Evolutionary conservation across 2,113 vertebrate species (phyloP).

Genomic region (Apaloderma vittatum): DNA sequence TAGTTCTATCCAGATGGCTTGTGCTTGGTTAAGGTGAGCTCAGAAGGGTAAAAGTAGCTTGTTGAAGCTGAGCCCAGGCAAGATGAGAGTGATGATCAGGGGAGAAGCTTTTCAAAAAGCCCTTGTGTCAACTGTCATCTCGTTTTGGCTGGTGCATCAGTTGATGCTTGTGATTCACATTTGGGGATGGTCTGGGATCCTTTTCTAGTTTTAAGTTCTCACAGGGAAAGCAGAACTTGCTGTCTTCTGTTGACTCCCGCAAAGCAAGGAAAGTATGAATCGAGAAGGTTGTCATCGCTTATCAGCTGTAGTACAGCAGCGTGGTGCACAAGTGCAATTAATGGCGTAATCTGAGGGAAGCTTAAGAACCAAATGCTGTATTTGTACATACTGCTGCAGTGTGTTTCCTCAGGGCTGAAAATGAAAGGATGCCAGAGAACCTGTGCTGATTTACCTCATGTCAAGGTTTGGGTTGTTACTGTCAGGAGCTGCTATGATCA

Average conservation of each 20-base stretch:
- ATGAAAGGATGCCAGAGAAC: background rate
- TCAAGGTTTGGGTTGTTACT: background rate
- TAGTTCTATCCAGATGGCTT: background rate
- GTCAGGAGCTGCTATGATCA: background rate
- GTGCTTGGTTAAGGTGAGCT: background rate
- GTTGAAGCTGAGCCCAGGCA: background rate
- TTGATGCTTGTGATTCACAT: background rate
- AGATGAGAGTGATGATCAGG: background rate
- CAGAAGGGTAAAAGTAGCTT: background rate
- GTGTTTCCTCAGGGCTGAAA: background rate
- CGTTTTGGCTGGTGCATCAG: background rate
- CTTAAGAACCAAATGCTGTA: background rate
- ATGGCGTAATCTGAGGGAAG: background rate
- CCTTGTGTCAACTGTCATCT: background rate
- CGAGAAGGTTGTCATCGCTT: background rate
- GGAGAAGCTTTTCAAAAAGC: background rate
- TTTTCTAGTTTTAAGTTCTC: background rate
- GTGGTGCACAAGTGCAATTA: background rate
- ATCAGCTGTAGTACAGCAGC: background rate
- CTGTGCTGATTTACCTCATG: background rate
- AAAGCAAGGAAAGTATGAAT: background rate
- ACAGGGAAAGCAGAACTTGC: background rate
- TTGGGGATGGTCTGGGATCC: background rate
- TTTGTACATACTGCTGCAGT: rapidly evolving
- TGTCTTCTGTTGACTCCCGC: background rate